Percentiles rank a stretch among this genome's conserved stretches.
These are phyloP conservation scores for Diabrotica balteata DNA, from an alignment of 2,888 invertebrate species.

Conservation along the genomic window DNA sequence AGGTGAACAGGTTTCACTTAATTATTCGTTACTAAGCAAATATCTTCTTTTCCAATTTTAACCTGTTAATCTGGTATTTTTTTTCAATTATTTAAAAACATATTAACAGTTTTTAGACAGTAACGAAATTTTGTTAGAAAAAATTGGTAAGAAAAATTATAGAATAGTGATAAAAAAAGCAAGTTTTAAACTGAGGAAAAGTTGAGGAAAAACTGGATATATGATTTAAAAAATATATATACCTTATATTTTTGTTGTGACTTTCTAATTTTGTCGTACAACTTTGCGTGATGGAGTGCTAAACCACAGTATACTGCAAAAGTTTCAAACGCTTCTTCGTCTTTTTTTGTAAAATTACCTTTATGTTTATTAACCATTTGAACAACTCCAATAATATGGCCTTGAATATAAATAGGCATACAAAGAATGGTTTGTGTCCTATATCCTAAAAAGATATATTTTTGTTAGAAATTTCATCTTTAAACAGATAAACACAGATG, in stretches of 20 bases:
- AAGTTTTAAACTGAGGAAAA: no score
- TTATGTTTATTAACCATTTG: conserved; percentile 82
- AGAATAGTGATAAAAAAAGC: no score
- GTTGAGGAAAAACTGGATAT: neutral
- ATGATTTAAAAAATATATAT: conserved; percentile 2
- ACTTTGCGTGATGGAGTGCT: conserved; percentile 83
- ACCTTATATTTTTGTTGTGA: conserved; percentile 85
- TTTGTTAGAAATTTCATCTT: neutral
- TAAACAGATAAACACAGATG: no score
- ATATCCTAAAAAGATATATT: conserved; percentile 61
- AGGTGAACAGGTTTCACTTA: no score
- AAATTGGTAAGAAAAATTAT: no score
- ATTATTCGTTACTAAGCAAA: no score
- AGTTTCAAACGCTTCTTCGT: conserved; percentile 82
- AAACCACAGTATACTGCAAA: conserved; percentile 87
- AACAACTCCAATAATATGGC: conserved; percentile 82
- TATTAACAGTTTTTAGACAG: no score
- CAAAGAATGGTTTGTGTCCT: conserved; percentile 79
- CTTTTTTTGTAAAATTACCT: conserved; percentile 68
- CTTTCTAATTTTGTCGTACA: conserved; percentile 81
- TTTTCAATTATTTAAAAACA: no score
- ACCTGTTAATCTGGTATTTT: no score
- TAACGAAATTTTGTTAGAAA: no score
- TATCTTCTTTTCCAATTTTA: no score
- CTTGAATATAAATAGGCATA: conserved; percentile 86